These are phyloP conservation scores for Drosophila mettleri DNA, from an alignment of 2,888 invertebrate species.

Conservation along the genomic window DNA sequence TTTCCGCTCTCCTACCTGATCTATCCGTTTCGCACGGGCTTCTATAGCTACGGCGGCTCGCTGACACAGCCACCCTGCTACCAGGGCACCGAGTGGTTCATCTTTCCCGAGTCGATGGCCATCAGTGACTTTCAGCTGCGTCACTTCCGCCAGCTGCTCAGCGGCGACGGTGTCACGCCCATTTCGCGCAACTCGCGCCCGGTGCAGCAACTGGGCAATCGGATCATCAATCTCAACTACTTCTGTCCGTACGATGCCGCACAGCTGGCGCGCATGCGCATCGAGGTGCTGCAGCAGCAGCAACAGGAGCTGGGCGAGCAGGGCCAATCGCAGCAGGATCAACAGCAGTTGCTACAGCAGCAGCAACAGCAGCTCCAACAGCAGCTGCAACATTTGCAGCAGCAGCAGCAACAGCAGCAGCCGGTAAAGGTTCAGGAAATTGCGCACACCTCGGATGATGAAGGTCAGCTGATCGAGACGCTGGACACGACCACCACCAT, in stretches of 20 bases:
- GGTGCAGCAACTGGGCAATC: constrained; percentile 79
- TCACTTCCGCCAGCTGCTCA: constrained; percentile 82
- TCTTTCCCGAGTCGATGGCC: constrained; percentile 87
- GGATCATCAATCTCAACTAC: constrained; percentile 76
- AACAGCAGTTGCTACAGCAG: constrained; percentile 6
- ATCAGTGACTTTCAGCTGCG: constrained; percentile 86
- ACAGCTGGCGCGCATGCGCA: constrained; percentile 52
- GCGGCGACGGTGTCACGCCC: constrained; percentile 72
- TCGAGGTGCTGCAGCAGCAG: constrained; percentile 49
- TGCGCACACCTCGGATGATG: constrained; percentile 53
- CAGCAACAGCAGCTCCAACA: constrained; percentile 9
- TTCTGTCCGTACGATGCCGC: constrained; percentile 75
- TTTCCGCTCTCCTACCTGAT: constrained; percentile 87
- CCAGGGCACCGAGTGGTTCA: constrained; percentile 87
- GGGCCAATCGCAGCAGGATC: constrained; percentile 13
- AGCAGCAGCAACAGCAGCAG: constrained; percentile 4
- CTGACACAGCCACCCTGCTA: constrained; percentile 87
- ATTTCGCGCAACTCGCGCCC: constrained; percentile 84
- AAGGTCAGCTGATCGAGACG: constrained; percentile 66
- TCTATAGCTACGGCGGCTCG: constrained; percentile 87
- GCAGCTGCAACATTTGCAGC: constrained; percentile 3
- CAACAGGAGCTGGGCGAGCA: constrained; percentile 27
- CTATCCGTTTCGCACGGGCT: constrained; percentile 86
- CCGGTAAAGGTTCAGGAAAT: constrained; percentile 13
- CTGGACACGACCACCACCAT: constrained; percentile 70